Evolutionary conservation across 1,140 invertebrate species (phyloP).

Genomic region (Adelges cooleyi): DNA sequence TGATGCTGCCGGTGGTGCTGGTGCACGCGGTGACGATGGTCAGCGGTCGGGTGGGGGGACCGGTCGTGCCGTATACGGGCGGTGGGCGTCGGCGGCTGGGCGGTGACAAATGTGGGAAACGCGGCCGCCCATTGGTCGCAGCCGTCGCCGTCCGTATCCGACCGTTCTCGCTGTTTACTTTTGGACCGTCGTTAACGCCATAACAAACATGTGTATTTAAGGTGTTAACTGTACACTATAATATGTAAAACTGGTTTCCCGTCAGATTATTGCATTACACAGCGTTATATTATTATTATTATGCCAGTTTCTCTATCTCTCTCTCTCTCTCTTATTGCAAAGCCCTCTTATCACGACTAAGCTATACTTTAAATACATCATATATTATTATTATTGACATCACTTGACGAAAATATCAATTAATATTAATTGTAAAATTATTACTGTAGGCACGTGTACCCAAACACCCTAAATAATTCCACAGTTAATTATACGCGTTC

Average conservation of each 20-base stretch:
- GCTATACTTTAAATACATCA: no score
- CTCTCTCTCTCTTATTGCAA: no score
- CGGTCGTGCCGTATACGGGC: not conserved
- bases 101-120: not conserved
- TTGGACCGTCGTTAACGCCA: slow-evolving; percentile 22
- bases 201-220: slow-evolving; percentile 25
- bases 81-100: slow-evolving; percentile 9
- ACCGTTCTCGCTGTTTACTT: slow-evolving; percentile 8
- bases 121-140: not conserved
- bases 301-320: not conserved
- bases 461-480: no score
- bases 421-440: no score
- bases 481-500: no score
- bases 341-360: no score
- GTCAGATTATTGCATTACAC: not conserved
- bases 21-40: not conserved
- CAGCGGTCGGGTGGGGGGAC: not conserved
- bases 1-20: not conserved
- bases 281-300: not conserved
- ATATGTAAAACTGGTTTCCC: no score
- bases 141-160: not conserved
- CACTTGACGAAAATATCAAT: no score
- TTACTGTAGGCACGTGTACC: no score
- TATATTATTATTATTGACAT: no score
- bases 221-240: slow-evolving; percentile 22